Evolutionary conservation across 1,140 invertebrate species (phyloP), one percentile per base, ranked within the genome.

Genomic region (Zaprionus lachaisei): DNA sequence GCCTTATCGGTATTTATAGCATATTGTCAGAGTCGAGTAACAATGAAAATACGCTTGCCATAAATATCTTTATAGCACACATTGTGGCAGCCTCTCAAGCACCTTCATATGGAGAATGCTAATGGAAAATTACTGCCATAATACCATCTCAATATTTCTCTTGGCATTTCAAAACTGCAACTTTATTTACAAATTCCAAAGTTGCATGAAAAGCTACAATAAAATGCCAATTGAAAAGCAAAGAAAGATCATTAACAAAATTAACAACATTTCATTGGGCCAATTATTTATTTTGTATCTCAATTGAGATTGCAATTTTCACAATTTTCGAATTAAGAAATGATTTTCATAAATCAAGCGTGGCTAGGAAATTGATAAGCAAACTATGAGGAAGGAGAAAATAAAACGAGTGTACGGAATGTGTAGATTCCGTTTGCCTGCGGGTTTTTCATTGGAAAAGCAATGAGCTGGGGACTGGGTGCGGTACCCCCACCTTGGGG

Each of bases 321-420:
- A 66, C 7, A 31, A 69, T 56, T 69, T 69, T 56, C 20, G 37
- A 28, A 74, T 74, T 68, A 49, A 73, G 37, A 73, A 62, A 61
- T 47, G 24, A 57, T 62, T 74, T 70, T 61, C 31, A 57, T 51
- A 9, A 38, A 51, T 38, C 28, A 67, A 38, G 20, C 22, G 55
- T 22, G 55, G 41, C 49, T 56, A 37, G 67, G 54, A 75, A 75
- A 75, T 71, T 63, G 72, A 71, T 58, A 17, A 37, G 22, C 17
- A 31, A 41, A 67, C 15, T 28, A 14, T 26, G 41, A 51, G 22
- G 22, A 61, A 28, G 41, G 41, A 62, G 12, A 26, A 26, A 37
- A 7, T 47, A 28, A 67, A 9, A 51, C 31, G 15, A 17, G 44
- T 63, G 24, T 14, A 58, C 14, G 31, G 31, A 2, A 11, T 6